Evolutionary conservation across 2,113 vertebrate genomes (phyloP), one percentile per base, ranked within the genome.

Genomic region (Piliocolobus tephrosceles): DNA sequence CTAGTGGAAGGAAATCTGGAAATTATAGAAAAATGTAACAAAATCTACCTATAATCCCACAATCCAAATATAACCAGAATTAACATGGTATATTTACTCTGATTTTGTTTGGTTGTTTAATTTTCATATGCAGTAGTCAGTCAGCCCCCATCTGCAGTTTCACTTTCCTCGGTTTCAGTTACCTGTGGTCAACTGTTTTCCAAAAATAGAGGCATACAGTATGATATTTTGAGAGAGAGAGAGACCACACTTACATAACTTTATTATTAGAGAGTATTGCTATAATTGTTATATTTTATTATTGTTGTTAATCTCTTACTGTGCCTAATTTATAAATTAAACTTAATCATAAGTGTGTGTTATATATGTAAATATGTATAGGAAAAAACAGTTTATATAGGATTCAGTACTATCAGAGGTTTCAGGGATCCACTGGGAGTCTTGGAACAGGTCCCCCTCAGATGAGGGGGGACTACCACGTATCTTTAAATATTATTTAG

Each of bases 401-500:
- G 32, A 3, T 68, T 68, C 16, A 32, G 32, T 68, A 17, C 66
- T 68, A 68, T n/a, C 66, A 32, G 16, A 35, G 66, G 66, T 68
- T 64, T 68, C 66, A 35, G 66, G 66, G 32, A 68, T 68, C 27
- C 61, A 64, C 61, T 30, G 61, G 61, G 61, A 27, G 27, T 64
- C 66, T 68, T 68, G 66, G 66, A 68, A 35, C 32, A 35, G 6
- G 66, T 68, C 14, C 32, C 17, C 14, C 32, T 35, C 66, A n/a
- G 66, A 35, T 32, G 7, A 35, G 32, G 16, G 6, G 16, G 32
- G 32, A 68, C 66, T 68, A 35, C 66, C 32, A 0, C 32, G 18
- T 68, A 75, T 97, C 47, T 70, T 94, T 92, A 81, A 90, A 55
- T 80, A 45, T 38, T n/a, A 32, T 52, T 93, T 96, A 90, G 82